Evolutionary conservation across 2,888 invertebrate genomes (phyloP), one percentile per base, ranked within the genome.

Genomic region (Choristoneura rosaceana): DNA sequence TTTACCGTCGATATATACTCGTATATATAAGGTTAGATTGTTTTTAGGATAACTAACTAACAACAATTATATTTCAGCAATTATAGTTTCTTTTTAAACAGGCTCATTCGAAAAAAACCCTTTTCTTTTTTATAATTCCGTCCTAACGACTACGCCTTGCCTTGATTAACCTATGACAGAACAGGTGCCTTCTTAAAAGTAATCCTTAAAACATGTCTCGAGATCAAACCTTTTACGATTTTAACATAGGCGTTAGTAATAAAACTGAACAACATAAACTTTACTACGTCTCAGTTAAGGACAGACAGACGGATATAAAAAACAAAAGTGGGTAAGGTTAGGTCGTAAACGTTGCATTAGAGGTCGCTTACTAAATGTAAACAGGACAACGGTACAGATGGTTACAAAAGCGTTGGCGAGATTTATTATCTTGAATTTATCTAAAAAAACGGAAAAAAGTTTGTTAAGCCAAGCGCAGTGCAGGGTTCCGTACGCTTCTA

Each of bases 341-440:
- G 71, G 70, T 86, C 85, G 85, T 87, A 85, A 86, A 87, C 82
- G 75, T 79, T 82, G 78, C 83, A 84, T 84, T 86, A 83, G 82
- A 80, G 74, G 76, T 74, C 75, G 78, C 78, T 81, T 76, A 81
- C 82, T 77, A 81, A 80, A 80, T 76, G 79, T 81, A 80, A 80
- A 80, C 74, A 80, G 78, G 78, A 80, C 80, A 75, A 74, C 14
- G 41, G 60, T 69, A 73, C 64, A 52, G 73, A 47, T 12, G 64
- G 50, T 2, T 38, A 47, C 25, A 33, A 47, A 71, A 71, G 67
- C 66, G 67, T 12, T 63, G 7, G n/a, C 34, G 8, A n/a, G n/a
- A 59, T n/a, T 25, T 38, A 38, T 38, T 38, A 5, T 25, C 25
- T 25, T 25, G 2, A 25, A 25, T 25, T 25, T 25, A 25, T 25